Evolutionary conservation across 2,888 invertebrate species (phyloP).

Genomic region (Athrips mouffetella): DNA sequence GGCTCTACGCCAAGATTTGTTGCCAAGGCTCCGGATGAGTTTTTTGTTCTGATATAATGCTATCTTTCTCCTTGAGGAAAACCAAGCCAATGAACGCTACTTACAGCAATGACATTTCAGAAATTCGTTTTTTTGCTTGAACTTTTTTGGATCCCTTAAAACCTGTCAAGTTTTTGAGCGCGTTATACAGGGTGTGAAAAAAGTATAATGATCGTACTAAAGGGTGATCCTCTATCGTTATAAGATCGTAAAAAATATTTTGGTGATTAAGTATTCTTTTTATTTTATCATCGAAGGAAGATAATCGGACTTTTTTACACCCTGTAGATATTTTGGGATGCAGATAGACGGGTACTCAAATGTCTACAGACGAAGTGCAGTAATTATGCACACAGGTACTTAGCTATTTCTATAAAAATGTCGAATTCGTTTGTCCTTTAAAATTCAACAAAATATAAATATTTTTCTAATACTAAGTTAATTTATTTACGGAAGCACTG

Average conservation of each 20-base stretch:
- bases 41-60: slow-evolving; percentile 61
- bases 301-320: too few species aligned
- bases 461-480: slow-evolving; percentile 37
- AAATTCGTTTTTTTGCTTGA: not conserved
- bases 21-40: slow-evolving; percentile 67
- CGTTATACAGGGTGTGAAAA: too few species aligned
- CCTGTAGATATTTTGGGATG: too few species aligned
- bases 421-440: not conserved
- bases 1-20: slow-evolving; percentile 65
- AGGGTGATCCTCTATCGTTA: too few species aligned
- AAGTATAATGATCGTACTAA: too few species aligned
- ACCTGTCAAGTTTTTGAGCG: not conserved
- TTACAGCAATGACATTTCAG: slow-evolving; percentile 23
- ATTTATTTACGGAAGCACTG: slow-evolving; percentile 62
- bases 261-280: too few species aligned
- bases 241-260: too few species aligned
- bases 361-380: too few species aligned
- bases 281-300: too few species aligned
- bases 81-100: slow-evolving; percentile 71
- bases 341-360: too few species aligned
- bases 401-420: too few species aligned
- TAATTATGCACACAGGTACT: too few species aligned
- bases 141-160: not conserved
- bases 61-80: slow-evolving; percentile 68
- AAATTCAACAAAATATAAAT: not conserved